Evolutionary conservation across 2,113 vertebrate species (phyloP), one percentile per base, ranked within the genome.

Genomic region (Scophthalmus maximus): DNA sequence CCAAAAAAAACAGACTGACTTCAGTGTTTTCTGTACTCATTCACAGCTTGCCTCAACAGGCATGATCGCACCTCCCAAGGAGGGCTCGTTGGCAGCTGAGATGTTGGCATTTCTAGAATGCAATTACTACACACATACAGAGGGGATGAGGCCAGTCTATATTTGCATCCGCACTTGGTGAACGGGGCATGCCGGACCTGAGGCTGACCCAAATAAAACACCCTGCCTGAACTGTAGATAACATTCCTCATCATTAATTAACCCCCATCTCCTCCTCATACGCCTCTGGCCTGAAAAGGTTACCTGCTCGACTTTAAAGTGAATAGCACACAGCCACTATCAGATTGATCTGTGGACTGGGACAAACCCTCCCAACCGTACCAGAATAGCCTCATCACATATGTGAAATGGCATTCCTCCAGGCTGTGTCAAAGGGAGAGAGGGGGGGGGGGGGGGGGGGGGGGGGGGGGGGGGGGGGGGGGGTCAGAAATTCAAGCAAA

Each of bases 31-130:
- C 73, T 81, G 77, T 56, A 73, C 76, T 85, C 75, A 69, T 88
- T 92, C 87, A 88, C 90, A 89, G 88, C 87, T 93, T 89, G 89
- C 86, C 84, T 85, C 84, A 88, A 90, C 83, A 88, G 89, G 88
- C 86, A 82, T 74, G 85, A 90, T 89, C 82, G 76, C 88, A 90
- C 88, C 88, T 90, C 90, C 86, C 82, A 83, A 86, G 84, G 89
- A 90, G 87, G 83, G 76, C 87, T 89, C 47, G 42, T 82, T 90
- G 88, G 90, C 90, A 89, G 82, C 68, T 14, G 64, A 66, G 65
- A 84, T 68, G 75, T 77, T 87, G 87, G 85, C 87, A 88, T 86
- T 90, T 92, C 78, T 72, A 83, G 81, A 87, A 91, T 84, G 82
- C 79, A 90, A 87, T 92, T 89, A 88, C 86, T 72, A 76, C 72